Base-by-base conservation (phyloP, 2,888 invertebrate genomes). In the Himalopsyche anomala region DNA sequence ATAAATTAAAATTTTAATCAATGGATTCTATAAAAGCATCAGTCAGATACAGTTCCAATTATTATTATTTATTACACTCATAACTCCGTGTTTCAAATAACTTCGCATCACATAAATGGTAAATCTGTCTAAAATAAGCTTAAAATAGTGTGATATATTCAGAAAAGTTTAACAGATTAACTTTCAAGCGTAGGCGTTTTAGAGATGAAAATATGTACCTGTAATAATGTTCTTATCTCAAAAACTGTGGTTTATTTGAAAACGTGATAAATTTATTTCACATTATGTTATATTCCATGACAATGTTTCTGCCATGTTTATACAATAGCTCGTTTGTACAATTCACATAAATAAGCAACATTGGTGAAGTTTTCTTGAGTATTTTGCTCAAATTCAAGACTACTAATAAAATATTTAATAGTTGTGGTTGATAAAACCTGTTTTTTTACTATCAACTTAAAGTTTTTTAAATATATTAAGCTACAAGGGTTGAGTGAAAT, bases 91-190 rank as follows among this genome's bases (percentile, higher is more conserved):
- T 56, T 56, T 56, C 56, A 56, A 56, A 56, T 56, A 56, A 17
- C 56, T 56, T 8, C 5, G 0, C 56, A 5, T 56, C 56, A 56
- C n/a, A 1, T 19, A 6, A 56, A 56, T 56, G 56, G n/a, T 56
- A 56, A 56, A 56, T 56, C 56, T n/a, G 56, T n/a, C n/a, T 56
- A 19, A n/a, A 56, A 56, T 56, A 56, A 17, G 56, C 17, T 56
- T 17, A 56, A 17, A 56, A 56, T 56, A 56, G 56, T 56, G 56
- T 17, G 56, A 56, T 56, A 8, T 56, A 56, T 56, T 56, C n/a
- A n/a, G n/a, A 56, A 56, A 56, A 56, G 17, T 56, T 17, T 56
- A 56, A 17, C 17, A 56, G n/a, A 11, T 11, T 3, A 56, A 56
- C 17, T 56, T 17, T 56, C n/a, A n/a, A 4, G n/a, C n/a, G 56